Conservation (phyloP, 2,888 invertebrate genomes). For the Lasius fuliginosus region DNA sequence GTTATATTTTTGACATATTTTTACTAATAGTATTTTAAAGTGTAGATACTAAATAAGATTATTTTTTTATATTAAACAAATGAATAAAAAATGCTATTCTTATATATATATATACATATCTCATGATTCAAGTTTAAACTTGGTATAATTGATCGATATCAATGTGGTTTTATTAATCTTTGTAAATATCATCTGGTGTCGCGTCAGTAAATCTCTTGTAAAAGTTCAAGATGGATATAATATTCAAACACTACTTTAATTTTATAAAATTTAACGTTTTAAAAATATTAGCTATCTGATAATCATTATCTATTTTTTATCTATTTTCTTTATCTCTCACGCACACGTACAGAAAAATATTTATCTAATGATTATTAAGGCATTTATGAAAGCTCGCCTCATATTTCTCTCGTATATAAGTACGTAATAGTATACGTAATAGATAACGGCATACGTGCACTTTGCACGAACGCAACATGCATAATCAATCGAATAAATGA, state of each 20-base stretch:
- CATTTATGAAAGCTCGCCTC: constrained; percentile 10
- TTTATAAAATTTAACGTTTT: constrained; percentile 1
- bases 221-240: background rate
- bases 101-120: background rate
- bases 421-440: background rate
- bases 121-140: background rate
- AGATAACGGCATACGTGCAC: background rate
- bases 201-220: background rate
- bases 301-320: background rate
- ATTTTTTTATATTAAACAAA: background rate
- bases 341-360: background rate
- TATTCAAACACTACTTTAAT: background rate
- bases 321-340: background rate
- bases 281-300: background rate
- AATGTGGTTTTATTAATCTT: background rate
- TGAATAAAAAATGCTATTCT: background rate
- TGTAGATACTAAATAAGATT: background rate
- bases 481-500: constrained; percentile 52
- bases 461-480: constrained; percentile 4
- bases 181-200: background rate
- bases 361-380: constrained; percentile 13
- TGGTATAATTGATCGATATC: background rate
- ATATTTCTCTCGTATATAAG: background rate
- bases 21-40: background rate
- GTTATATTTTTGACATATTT: background rate